phyloP scores from a whole-genome alignment of 2,113 vertebrate species.

The Delphinus delphis region DNA sequence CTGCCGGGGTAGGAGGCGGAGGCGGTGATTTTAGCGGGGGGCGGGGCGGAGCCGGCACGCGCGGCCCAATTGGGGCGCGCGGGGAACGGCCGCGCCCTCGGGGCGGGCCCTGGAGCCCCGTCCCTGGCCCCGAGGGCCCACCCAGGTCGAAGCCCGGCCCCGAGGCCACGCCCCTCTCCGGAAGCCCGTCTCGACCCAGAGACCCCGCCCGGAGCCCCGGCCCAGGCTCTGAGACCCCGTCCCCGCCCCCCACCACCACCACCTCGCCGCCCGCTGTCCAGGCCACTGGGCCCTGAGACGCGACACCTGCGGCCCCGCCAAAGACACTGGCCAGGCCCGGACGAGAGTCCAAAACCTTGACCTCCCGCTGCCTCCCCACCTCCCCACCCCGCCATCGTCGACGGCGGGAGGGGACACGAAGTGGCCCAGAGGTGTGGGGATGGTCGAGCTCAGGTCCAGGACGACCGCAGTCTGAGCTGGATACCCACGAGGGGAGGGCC shows the following conservation, averaged over 20 bases:
- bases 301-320: neutral
- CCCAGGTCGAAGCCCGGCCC: neutral
- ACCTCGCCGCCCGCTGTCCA: neutral
- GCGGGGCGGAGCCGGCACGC: neutral
- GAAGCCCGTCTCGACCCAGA: neutral
- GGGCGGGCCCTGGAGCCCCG: neutral
- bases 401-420: neutral
- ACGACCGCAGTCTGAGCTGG: neutral
- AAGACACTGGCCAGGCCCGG: neutral
- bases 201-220: neutral
- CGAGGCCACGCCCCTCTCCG: neutral
- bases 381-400: neutral
- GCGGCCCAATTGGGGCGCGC: conserved; percentile 20
- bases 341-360: too few species aligned
- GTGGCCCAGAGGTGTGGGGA: neutral
- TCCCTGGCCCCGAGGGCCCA: neutral
- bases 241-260: accelerated
- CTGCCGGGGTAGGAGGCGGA: neutral
- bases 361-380: too few species aligned
- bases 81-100: conserved; percentile 45
- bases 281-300: neutral
- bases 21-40: neutral
- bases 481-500: neutral
- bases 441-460: neutral
- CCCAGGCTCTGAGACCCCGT: too few species aligned